Percentiles rank a stretch among this genome's conserved stretches.
Conservation (phyloP, 2,888 invertebrate genomes). For the Rhingia campestris region DNA sequence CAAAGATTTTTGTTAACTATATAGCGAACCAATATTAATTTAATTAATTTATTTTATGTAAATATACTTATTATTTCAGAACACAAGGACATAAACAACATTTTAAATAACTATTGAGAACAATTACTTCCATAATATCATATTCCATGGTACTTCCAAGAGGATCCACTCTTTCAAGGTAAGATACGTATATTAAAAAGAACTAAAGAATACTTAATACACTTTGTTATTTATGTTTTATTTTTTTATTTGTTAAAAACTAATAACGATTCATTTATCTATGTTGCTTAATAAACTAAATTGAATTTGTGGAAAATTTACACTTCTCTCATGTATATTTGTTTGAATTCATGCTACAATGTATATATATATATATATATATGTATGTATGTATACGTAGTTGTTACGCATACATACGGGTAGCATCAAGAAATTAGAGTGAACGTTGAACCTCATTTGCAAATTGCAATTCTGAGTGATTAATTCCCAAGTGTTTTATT, state of each 20-base stretch:
- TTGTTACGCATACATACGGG: background rate
- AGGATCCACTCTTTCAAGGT: slow-evolving; percentile 48
- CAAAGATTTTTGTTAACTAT: too few species aligned
- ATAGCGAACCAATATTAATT: too few species aligned
- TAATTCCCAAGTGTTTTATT: slow-evolving; percentile 35
- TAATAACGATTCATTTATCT: background rate
- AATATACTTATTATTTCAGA: background rate
- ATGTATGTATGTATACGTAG: background rate
- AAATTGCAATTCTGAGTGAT: slow-evolving; percentile 37
- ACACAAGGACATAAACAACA: background rate
- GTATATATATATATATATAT: too few species aligned
- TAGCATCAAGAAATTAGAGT: slow-evolving; percentile 25
- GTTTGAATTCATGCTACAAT: slow-evolving; percentile 1
- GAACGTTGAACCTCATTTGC: slow-evolving; percentile 23
- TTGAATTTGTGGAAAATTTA: slow-evolving; percentile 12
- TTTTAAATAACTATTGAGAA: background rate
- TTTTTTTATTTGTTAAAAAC: background rate
- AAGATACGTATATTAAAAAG: slow-evolving; percentile 6
- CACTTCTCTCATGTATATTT: background rate
- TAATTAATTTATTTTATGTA: too few species aligned
- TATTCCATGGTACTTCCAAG: slow-evolving; percentile 59
- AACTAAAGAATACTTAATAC: too few species aligned
- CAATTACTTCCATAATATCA: slow-evolving; percentile 18
- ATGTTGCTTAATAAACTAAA: slow-evolving; percentile 8
- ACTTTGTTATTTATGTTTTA: background rate